Evolutionary conservation across 2,888 invertebrate genomes (phyloP), one percentile per base, ranked within the genome.

Genomic region (Sarcophaga caerulescens): DNA sequence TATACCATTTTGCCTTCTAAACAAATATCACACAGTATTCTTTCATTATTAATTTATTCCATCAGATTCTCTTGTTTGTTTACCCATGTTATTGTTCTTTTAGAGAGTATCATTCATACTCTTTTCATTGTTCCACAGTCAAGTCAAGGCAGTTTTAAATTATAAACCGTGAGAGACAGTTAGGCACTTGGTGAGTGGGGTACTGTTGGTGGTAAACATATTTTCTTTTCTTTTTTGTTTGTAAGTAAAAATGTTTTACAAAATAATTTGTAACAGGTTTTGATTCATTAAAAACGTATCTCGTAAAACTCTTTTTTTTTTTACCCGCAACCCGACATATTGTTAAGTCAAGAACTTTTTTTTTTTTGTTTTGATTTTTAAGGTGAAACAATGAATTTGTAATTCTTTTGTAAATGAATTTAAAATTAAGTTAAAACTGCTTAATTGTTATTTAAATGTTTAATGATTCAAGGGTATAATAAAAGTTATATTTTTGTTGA

Each of bases 181-280:
- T 52, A 17, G 0, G 17, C 14, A 35, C 10, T 0, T 2, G 0
- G 52, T 14, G 17, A 17, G 52, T 47, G 52, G 11, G 17, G 12
- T 12, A 3, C 52, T 52, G 52, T 52, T 52, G 4, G 0, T 52
- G 17, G 52, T 14, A 52, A 52, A 17, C 17, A 52, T 52, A 52
- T 17, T 4, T 52, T 52, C 5, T 52, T 12, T 52, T 14, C 1
- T 14, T 52, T 14, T 52, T 17, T 52, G 52, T 52, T 12, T 14
- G 35, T 35, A 35, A 35, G 35, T 35, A 35, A 14, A 52, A 44
- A 74, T 68, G 68, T 44, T 73, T 74, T 60, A 68, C 60, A 81
- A 68, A 80, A 66, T 35, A 47, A 47, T 44, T 71, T 57, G 57
- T 44, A 71, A 71, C 79, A 71, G 79, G 59, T 80, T 81, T 73